These are phyloP conservation scores for Sipha maydis DNA, from an alignment of 2,888 invertebrate species.

Conservation along the genomic window DNA sequence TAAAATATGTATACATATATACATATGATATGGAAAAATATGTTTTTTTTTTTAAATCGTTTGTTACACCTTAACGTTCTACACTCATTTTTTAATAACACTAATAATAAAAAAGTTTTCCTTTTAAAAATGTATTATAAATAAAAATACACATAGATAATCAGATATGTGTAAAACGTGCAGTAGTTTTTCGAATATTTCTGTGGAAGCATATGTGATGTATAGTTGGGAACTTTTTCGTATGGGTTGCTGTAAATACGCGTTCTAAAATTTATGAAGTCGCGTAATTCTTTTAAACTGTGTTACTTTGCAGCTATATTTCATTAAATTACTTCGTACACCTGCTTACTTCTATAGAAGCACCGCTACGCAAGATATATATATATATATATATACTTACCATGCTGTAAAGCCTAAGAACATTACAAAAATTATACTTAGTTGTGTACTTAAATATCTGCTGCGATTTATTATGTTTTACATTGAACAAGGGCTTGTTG, in stretches of 20 bases:
- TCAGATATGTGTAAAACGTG: too few species aligned
- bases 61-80: not conserved
- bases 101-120: not conserved
- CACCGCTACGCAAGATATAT: not conserved
- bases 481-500: not conserved
- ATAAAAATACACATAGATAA: not conserved
- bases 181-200: not conserved
- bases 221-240: not conserved
- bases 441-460: not conserved
- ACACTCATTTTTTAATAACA: not conserved
- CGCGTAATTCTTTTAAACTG: not conserved
- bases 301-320: not conserved
- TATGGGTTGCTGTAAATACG: not conserved
- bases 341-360: not conserved
- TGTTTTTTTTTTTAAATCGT: not conserved
- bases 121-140: not conserved
- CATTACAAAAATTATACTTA: not conserved
- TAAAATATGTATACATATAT: too few species aligned
- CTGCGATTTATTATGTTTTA: not conserved
- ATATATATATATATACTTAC: too few species aligned
- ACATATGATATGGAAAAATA: too few species aligned
- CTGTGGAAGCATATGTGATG: not conserved
- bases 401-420: not conserved
- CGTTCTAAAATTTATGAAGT: not conserved
- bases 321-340: not conserved